Base-by-base conservation (phyloP, 92 coral and sea anemone genomes). In the Diadumene lineata region DNA sequence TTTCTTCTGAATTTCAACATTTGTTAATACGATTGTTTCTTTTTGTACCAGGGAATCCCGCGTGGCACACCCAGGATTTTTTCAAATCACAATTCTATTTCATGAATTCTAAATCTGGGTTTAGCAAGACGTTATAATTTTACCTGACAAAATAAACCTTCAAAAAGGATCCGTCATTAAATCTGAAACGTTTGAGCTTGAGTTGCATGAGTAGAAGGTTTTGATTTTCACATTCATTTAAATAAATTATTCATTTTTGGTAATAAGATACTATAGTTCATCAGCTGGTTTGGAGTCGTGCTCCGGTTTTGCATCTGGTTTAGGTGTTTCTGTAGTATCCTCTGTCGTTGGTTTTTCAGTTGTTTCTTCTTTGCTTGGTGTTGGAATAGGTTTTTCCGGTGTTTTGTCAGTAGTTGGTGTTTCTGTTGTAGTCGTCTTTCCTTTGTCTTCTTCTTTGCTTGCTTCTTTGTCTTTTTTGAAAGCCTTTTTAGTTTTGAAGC, bases 381-480 rank as follows among this genome's bases (percentile, higher is more conserved):
- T 34, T 43, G 74, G 82, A 8, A 66, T 26, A 0, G 82, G 82
- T 29, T 78, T 56, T 43, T 78, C 82, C 1, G 75, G 29, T 78
- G 31, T 68, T 22, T 55, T 34, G 7, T 74, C 69, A 18, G 60
- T 15, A 43, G 32, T 23, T 11, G 69, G 28, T 23, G 31, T 43
- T 62, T 46, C 62, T 28, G 22, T 29, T 55, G 63, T 74, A 11
- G 68, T 28, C 18, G 7, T 25, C 15, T 46, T 64, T 9, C 44
- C 11, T 75, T 78, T 68, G 50, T 72, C 83, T 34, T 69, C 46
- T 11, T 56, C 75, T 64, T 78, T 73, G 26, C 51, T 79, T 17
- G 28, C 31, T n/a, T n/a, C n/a, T 16, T 74, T 74, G 57, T 53
- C 64, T 46, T 81, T 87, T 76, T 68, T 88, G 55, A 80, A 60